Conservation (phyloP, 2,888 invertebrate genomes). For the Steinernema carpocapsae region DNA sequence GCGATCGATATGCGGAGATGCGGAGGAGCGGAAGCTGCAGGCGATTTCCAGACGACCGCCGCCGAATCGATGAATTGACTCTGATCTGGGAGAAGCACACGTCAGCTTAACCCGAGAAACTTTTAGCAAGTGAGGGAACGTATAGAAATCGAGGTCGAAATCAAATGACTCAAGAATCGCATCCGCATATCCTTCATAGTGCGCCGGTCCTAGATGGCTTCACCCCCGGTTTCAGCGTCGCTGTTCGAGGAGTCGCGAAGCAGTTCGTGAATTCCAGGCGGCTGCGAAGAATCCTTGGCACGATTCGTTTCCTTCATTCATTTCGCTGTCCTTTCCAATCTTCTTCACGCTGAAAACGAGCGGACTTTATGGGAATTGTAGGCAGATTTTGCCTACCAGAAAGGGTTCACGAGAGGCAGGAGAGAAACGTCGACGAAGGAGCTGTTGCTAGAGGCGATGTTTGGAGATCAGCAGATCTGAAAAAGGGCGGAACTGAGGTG, state of each 20-base stretch:
- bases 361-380: too few species aligned
- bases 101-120: too few species aligned
- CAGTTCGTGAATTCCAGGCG: slow-evolving; percentile 69
- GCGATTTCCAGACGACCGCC: too few species aligned
- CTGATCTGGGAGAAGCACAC: too few species aligned
- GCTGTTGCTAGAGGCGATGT: background rate
- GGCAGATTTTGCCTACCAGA: too few species aligned
- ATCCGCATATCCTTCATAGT: slow-evolving; percentile 64
- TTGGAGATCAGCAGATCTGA: background rate
- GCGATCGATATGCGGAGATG: too few species aligned
- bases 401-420: slow-evolving; percentile 58
- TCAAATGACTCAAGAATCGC: slow-evolving; percentile 57
- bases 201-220: slow-evolving; percentile 57
- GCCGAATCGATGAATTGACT: too few species aligned
- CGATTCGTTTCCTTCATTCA: slow-evolving; percentile 67
- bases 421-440: slow-evolving; percentile 47
- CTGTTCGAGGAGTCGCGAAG: slow-evolving; percentile 66
- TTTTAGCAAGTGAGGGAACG: too few species aligned
- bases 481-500: too few species aligned
- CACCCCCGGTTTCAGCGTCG: slow-evolving; percentile 59
- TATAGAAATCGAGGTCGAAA: too few species aligned
- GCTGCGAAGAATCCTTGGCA: slow-evolving; percentile 67
- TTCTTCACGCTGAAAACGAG: slow-evolving; percentile 69
- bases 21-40: too few species aligned
- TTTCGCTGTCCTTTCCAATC: slow-evolving; percentile 67